Base-by-base conservation (phyloP, 2,797 vertebrate species). In the Trichosurus vulpecula region DNA sequence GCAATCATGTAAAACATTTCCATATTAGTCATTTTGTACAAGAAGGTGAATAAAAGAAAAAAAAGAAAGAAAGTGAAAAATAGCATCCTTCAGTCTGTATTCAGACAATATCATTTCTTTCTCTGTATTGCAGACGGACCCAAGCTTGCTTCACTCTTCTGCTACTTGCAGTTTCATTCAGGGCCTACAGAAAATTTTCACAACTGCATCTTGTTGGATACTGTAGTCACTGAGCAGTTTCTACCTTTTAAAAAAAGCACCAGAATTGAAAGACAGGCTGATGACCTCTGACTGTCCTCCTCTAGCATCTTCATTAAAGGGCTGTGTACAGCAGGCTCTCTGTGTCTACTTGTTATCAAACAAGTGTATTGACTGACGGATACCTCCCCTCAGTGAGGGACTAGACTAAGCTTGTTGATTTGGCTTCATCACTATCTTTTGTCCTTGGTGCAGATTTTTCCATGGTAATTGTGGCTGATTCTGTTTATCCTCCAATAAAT, bases 401-500 rank as follows among this genome's bases (percentile, higher is more conserved):
- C 27, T 52, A 95, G 55, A 92, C 47, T 3, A 13, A 54, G 51
- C 81, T 61, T 1, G 29, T 95, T 90, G 41, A 30, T 89, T 93
- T 51, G n/a, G 31, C 87, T 35, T 93, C 52, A 3, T 14, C 74
- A 87, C 10, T 87, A 27, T 27, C 9, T 87, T 87, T 81, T 81
- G 11, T 87, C 19, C n/a, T 41, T 47, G 22, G 41, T 27, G 8
- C 74, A 87, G 74, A 47, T 87, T 27, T 51, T 87, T n/a, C 61
- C 41, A 10, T 87, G 74, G 41, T 11, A 27, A 87, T 87, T 87
- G 74, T 51, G 41, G 74, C 41, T 27, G 41, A 29, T 87, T 91
- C 35, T 90, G 31, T 58, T 47, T 47, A 22, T 89, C 93, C 90
- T 53, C 47, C 35, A 92, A 53, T 96, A 35, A 61, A 66, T 95